A percentile compares a stretch with the other conserved stretches of the same genome.
Evolutionary conservation across 2,888 invertebrate genomes (phyloP).

Genomic region (Onthophagus sagittarius): DNA sequence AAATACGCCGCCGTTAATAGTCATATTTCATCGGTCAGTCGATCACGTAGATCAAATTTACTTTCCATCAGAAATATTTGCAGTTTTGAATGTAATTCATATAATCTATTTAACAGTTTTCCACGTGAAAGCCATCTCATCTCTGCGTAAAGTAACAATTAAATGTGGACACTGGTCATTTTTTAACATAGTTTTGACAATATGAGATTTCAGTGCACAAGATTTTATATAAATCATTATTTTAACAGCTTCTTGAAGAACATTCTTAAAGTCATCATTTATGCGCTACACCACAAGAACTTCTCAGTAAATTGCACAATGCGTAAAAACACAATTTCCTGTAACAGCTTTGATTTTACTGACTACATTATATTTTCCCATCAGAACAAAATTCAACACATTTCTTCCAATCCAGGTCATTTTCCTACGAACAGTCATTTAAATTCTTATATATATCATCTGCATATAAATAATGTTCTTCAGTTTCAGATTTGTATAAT

Average conservation of each 20-base stretch:
- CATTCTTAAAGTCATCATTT: conserved; percentile 18
- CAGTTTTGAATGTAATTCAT: too few species aligned
- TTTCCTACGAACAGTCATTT: conserved; percentile 27
- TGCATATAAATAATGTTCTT: conserved; percentile 16
- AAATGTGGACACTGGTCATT: too few species aligned
- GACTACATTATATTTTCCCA: too few species aligned
- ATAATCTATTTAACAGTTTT: too few species aligned
- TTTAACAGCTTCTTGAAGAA: conserved; percentile 17
- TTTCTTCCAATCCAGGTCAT: conserved; percentile 28
- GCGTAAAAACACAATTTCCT: conserved; percentile 19
- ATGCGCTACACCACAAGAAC: conserved; percentile 21
- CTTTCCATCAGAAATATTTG: too few species aligned
- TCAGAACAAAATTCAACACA: conserved; percentile 32
- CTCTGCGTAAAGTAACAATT: too few species aligned
- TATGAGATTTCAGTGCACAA: conserved; percentile 16
- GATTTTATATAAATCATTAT: conserved; percentile 23
- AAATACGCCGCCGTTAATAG: too few species aligned
- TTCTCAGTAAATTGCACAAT: conserved; percentile 25
- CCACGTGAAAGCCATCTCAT: too few species aligned
- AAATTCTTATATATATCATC: conserved; percentile 30
- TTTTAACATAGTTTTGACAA: background rate
- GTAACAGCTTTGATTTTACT: too few species aligned
- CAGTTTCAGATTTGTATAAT: background rate
- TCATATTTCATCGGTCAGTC: too few species aligned
- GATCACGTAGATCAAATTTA: too few species aligned